Percentiles rank a stretch among this genome's conserved stretches.
These are phyloP conservation scores for Percopsis transmontana DNA, from an alignment of 2,113 vertebrate species.

Conservation along the genomic window DNA sequence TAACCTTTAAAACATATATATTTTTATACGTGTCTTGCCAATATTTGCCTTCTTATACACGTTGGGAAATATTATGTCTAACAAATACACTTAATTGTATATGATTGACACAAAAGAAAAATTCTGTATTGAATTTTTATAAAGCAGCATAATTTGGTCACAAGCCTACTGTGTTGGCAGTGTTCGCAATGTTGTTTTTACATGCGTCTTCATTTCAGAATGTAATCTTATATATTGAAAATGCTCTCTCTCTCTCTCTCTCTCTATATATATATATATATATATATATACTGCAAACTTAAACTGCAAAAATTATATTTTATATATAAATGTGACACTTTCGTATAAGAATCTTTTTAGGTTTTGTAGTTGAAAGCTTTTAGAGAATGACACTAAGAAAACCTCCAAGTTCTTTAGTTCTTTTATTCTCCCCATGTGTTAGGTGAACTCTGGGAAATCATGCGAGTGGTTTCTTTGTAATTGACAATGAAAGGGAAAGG, in stretches of 20 bases:
- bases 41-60: too few species aligned
- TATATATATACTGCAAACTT: conserved; percentile 50
- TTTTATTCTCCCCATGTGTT: conserved; percentile 46
- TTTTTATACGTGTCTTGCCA: not conserved
- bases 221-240: conserved; percentile 42
- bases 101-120: not conserved
- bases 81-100: too few species aligned
- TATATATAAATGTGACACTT: conserved; percentile 63
- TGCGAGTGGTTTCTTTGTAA: conserved; percentile 67
- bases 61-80: too few species aligned
- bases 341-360: conserved; percentile 75
- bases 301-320: conserved; percentile 40
- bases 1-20: conserved; percentile 15
- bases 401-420: conserved; percentile 43
- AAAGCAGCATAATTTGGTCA: too few species aligned
- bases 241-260: too few species aligned
- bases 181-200: not conserved
- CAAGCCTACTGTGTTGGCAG: too few species aligned
- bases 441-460: conserved; percentile 73
- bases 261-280: too few species aligned
- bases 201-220: conserved; percentile 21
- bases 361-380: conserved; percentile 70
- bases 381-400: conserved; percentile 64
- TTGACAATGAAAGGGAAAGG: conserved; percentile 59
- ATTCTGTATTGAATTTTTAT: too few species aligned